phyloP scores from a whole-genome alignment of 2,888 invertebrate genomes.

The Leptarthrus brevirostris region DNA sequence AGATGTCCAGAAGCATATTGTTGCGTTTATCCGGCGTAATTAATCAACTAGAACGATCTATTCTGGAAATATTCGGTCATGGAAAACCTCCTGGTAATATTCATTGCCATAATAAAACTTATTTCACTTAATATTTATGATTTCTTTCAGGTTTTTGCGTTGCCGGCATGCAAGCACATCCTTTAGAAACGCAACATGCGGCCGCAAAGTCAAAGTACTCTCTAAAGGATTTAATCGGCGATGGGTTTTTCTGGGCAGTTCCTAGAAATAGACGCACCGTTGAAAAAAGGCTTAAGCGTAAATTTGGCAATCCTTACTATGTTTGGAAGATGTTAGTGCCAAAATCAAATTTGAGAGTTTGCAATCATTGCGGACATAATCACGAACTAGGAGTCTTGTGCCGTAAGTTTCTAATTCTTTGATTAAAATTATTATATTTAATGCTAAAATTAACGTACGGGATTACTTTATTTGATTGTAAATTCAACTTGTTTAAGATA shows the following conservation, averaged over 20 bases:
- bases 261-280: slow-evolving; percentile 82
- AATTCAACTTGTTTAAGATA: too few species aligned
- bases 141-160: slow-evolving; percentile 56
- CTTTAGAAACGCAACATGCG: background rate
- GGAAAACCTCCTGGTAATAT: slow-evolving; percentile 68
- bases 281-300: slow-evolving; percentile 79
- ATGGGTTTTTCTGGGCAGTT: slow-evolving; percentile 84
- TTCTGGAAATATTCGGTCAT: slow-evolving; percentile 61
- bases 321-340: slow-evolving; percentile 77
- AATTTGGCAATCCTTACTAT: slow-evolving; percentile 77
- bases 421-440: too few species aligned
- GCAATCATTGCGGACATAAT: slow-evolving; percentile 86
- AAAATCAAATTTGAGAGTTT: slow-evolving; percentile 79
- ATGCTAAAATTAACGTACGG: too few species aligned
- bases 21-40: slow-evolving; percentile 65
- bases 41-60: slow-evolving; percentile 65
- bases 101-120: background rate
- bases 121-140: too few species aligned
- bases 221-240: slow-evolving; percentile 75
- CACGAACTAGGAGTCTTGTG: slow-evolving; percentile 84
- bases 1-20: slow-evolving; percentile 61
- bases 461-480: too few species aligned
- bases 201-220: slow-evolving; percentile 65
- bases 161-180: slow-evolving; percentile 55
- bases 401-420: slow-evolving; percentile 76